Evolutionary conservation across 1,140 invertebrate genomes (phyloP).

Genomic region (Zaprionus lachaisei): DNA sequence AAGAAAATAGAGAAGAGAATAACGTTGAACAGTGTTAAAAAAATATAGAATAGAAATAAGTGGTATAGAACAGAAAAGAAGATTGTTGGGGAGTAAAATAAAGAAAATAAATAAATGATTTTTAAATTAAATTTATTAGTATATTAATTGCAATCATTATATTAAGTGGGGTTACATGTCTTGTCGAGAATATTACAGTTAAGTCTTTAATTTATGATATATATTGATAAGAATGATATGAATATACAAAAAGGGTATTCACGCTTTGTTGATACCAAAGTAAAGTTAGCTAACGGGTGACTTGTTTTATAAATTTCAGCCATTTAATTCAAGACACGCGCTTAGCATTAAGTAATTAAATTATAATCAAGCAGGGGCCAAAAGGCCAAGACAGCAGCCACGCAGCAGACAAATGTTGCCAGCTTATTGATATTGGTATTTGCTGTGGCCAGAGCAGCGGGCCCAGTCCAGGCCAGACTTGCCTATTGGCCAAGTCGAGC

Average conservation of each 20-base stretch:
- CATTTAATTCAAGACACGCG: slow-evolving; percentile 25
- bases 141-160: no score
- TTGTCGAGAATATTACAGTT: no score
- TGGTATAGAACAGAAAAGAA: no score
- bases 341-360: slow-evolving; percentile 33
- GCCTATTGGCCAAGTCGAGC: slow-evolving; percentile 23
- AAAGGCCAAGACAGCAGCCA: neutral
- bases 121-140: no score
- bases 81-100: no score
- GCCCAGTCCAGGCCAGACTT: neutral
- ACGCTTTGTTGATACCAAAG: neutral
- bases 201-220: no score
- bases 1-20: neutral
- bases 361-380: slow-evolving; percentile 33
- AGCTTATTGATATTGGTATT: neutral
- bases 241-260: neutral
- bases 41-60: no score
- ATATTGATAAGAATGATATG: no score
- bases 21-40: neutral
- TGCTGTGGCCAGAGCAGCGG: neutral
- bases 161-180: no score
- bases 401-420: slow-evolving; percentile 35
- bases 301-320: slow-evolving; percentile 1
- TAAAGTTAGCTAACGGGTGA: neutral
- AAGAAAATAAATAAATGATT: no score